Conservation (phyloP, 1,140 invertebrate genomes). For the Bombus confusus region DNA sequence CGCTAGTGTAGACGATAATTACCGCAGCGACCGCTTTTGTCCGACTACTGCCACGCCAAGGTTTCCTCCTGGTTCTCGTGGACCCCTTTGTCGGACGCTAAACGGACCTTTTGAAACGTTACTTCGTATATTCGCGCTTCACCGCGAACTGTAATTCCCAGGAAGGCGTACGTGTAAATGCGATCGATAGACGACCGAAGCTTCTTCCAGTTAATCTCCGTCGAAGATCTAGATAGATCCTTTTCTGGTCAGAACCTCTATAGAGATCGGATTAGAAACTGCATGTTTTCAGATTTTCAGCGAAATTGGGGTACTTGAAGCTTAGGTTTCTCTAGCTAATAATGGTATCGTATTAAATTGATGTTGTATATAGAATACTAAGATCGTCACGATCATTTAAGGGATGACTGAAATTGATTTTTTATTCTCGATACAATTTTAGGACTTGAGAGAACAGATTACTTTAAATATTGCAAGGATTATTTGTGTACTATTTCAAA, state of each 20-base stretch:
- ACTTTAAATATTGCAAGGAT: too few relatives aligned
- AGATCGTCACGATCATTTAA: neutral
- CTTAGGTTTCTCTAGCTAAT: neutral
- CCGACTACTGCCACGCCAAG: slow-evolving; percentile 52
- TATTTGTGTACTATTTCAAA: too few relatives aligned
- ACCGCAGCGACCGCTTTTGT: slow-evolving; percentile 76
- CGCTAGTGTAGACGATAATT: slow-evolving; percentile 74
- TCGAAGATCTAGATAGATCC: neutral
- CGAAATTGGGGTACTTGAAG: neutral
- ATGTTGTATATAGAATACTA: neutral
- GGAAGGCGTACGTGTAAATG: slow-evolving; percentile 19
- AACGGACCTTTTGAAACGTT: slow-evolving; percentile 58
- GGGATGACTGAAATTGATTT: too few relatives aligned
- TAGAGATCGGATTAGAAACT: neutral
- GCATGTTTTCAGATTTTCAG: neutral
- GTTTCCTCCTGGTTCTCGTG: slow-evolving; percentile 65
- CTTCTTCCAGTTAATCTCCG: neutral
- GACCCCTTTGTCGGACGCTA: slow-evolving; percentile 70
- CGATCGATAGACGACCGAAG: slow-evolving; percentile 6
- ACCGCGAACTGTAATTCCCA: slow-evolving; percentile 15
- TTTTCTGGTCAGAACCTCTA: neutral
- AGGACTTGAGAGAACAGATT: too few relatives aligned
- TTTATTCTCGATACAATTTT: neutral
- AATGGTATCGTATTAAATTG: too few relatives aligned
- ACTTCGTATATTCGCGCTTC: slow-evolving; percentile 66